Base-by-base conservation (phyloP, 2,888 invertebrate species). In the Sphecodes monilicornis region DNA sequence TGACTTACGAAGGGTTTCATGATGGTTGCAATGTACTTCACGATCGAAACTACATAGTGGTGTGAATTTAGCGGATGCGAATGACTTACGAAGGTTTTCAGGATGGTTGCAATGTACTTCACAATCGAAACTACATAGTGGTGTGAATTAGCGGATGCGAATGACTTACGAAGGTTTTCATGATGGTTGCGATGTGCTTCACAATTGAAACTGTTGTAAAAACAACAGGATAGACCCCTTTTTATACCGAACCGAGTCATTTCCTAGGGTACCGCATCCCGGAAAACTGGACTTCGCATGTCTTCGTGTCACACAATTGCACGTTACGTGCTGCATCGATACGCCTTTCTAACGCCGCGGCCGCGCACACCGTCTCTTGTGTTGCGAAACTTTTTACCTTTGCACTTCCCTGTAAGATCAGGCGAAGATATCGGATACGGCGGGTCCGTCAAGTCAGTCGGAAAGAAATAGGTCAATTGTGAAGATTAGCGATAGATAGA, bases 1-100 rank as follows among this genome's bases (percentile, higher is more conserved):
- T 29, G 86, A 93, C 93, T 93, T 82, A 94, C 94, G 84, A 93
- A 76, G 74, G 91, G 88, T 84, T 89, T 93, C 94, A 94, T 94
- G 91, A 79, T 87, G 92, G 64, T 81, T 74, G 71, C 76, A 76
- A 73, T 83, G 78, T 77, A 84, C 91, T 91, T 91, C 78, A 91
- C 86, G 87, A 85, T 86, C 84, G 89, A 88, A 90, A 94, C 94
- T 94, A n/a, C n/a, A n/a, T n/a, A n/a, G n/a, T n/a, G n/a, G n/a
- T n/a, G n/a, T n/a, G n/a, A n/a, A n/a, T 11, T n/a, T n/a, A n/a
- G n/a, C n/a, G n/a, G n/a, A n/a, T n/a, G n/a, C n/a, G n/a, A n/a
- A 32, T 29, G 86, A 93, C 93, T 93, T 82, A 94, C 94, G 84
- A 93, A 76, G 74, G 91, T 88, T 84, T 89, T 93, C 94, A 94